These are phyloP conservation scores for Lutjanus campechanus DNA, from an alignment of 2,797 vertebrate species.

Conservation along the genomic window DNA sequence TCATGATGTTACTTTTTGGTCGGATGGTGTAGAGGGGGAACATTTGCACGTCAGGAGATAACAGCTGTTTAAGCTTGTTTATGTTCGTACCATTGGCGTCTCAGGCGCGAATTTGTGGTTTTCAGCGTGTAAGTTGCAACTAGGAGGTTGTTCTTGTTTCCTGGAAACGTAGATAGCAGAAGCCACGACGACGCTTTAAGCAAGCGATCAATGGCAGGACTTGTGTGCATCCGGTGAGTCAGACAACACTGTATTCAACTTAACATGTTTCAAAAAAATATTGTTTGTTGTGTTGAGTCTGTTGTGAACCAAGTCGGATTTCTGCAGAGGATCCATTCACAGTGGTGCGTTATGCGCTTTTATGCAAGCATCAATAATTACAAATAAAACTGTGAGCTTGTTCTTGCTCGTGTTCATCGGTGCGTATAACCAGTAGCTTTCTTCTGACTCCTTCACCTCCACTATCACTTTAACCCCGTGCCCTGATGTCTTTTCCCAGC, in stretches of 20 bases:
- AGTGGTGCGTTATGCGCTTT: background rate
- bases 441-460: background rate
- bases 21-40: too few species aligned
- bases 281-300: background rate
- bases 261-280: background rate
- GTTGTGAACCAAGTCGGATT: background rate
- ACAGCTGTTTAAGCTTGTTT: too few species aligned
- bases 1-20: too few species aligned
- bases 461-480: background rate
- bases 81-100: too few species aligned
- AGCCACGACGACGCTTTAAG: too few species aligned
- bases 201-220: too few species aligned
- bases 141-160: too few species aligned
- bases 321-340: background rate
- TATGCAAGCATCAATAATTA: background rate
- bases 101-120: too few species aligned
- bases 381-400: background rate
- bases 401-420: background rate
- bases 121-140: too few species aligned
- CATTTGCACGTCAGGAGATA: too few species aligned
- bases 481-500: background rate
- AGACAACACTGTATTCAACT: background rate
- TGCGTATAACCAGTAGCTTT: background rate
- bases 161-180: too few species aligned
- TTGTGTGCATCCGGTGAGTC: too few species aligned